phyloP scores from a whole-genome alignment of 1,140 invertebrate genomes.

The Thalassaphorura encarpata region DNA sequence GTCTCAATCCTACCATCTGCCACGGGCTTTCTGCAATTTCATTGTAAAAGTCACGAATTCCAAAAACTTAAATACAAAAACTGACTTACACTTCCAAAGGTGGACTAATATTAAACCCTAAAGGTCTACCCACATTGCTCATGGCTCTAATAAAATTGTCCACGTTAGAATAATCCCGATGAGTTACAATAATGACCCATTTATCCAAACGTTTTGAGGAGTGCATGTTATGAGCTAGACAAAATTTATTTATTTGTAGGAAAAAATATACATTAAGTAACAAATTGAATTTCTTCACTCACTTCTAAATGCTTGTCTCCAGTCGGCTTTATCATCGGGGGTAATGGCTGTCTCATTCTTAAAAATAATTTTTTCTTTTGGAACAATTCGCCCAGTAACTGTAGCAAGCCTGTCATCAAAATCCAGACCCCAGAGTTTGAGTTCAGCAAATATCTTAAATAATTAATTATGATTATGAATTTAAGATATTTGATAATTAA shows the following conservation, averaged over 20 bases:
- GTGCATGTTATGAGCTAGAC: conserved; percentile 11
- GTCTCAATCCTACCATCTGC: conserved; percentile 34
- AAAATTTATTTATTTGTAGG: not conserved
- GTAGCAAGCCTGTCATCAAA: not conserved
- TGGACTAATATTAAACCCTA: conserved; percentile 4
- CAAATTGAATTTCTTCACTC: conserved; percentile 6
- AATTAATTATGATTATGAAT: not conserved
- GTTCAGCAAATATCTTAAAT: not conserved
- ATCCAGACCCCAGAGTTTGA: conserved; percentile 3
- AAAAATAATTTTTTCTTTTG: not conserved
- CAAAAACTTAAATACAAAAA: too few species aligned
- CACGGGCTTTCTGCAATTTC: too few species aligned
- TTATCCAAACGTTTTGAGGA: conserved; percentile 34
- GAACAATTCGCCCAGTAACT: not conserved
- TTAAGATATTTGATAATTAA: not conserved
- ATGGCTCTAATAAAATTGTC: conserved; percentile 12
- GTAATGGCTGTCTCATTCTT: not conserved
- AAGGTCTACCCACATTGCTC: conserved; percentile 3
- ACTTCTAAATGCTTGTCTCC: conserved; percentile 2
- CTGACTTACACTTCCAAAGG: conserved; percentile 16
- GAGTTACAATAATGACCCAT: conserved; percentile 37
- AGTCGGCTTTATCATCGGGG: conserved; percentile 3
- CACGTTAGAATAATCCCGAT: conserved; percentile 6
- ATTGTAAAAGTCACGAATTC: too few species aligned
- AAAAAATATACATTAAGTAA: too few species aligned